Evolutionary conservation across 1,140 invertebrate genomes (phyloP).

Genomic region (Coenobita brevimanus): DNA sequence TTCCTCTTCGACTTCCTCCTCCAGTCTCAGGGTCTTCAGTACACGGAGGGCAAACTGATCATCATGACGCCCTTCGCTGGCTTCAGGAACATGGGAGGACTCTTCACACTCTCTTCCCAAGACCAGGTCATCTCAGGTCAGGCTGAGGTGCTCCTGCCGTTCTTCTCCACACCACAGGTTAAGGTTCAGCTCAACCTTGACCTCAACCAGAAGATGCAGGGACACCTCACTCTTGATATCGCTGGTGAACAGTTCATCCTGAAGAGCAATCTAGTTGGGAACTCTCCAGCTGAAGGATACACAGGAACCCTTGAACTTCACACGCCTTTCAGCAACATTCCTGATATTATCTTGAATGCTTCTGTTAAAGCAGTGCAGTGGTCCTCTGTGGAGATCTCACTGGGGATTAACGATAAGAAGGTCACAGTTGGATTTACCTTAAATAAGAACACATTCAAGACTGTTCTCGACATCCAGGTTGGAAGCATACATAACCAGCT

Average conservation of each 20-base stretch:
- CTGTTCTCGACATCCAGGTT: not conserved
- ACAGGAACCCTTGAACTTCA: constrained; percentile 25
- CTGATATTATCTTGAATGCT: constrained; percentile 24
- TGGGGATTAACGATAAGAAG: constrained; percentile 18
- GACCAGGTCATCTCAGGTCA: constrained; percentile 28
- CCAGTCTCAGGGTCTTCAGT: constrained; percentile 39
- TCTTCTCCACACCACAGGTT: constrained; percentile 34
- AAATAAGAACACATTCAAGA: constrained; percentile 11
- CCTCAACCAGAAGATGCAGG: constrained; percentile 40
- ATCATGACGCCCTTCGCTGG: constrained; percentile 48
- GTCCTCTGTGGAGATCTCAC: not conserved
- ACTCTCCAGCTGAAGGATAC: constrained; percentile 7
- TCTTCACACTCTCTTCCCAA: constrained; percentile 51
- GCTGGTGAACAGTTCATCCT: constrained; percentile 53
- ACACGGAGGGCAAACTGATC: constrained; percentile 64
- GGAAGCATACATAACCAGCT: not conserved
- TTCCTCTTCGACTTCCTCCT: constrained; percentile 52
- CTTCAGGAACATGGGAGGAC: constrained; percentile 57
- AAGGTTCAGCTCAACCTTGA: constrained; percentile 42
- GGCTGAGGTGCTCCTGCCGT: constrained; percentile 53
- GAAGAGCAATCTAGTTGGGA: constrained; percentile 33
- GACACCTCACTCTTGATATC: constrained; percentile 42
- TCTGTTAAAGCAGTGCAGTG: constrained; percentile 29
- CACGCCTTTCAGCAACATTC: constrained; percentile 47
- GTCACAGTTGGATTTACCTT: constrained; percentile 14